These are phyloP conservation scores for Acrocephalus scirpaceus DNA, from an alignment of 2,797 vertebrate genomes.

Conservation along the genomic window DNA sequence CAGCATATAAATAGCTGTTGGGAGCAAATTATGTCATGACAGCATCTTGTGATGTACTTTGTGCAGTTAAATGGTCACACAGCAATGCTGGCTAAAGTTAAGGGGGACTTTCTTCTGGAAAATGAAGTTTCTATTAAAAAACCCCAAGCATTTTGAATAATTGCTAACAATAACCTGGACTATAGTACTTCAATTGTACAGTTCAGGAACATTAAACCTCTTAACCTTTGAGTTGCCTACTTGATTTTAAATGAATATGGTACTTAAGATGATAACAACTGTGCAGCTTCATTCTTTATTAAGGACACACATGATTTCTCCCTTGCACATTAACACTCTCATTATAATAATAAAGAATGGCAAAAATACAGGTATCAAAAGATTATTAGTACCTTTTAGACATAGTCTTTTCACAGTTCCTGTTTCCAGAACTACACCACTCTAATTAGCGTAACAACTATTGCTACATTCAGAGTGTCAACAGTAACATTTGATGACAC, in stretches of 20 bases:
- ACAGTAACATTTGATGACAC: conserved; percentile 52
- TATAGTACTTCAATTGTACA: conserved; percentile 61
- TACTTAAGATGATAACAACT: conserved; percentile 67
- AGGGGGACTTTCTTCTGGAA: background rate
- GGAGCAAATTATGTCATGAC: background rate
- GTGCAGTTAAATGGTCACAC: background rate
- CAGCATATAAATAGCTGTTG: background rate
- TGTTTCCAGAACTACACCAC: conserved; percentile 42
- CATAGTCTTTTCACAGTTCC: conserved; percentile 42
- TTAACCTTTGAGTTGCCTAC: conserved; percentile 75
- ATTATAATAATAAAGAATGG: conserved; percentile 69
- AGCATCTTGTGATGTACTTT: background rate
- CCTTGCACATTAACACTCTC: conserved; percentile 23
- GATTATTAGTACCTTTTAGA: conserved; percentile 60
- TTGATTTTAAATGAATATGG: conserved; percentile 71
- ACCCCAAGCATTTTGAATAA: conserved; percentile 45
- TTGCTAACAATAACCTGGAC: conserved; percentile 70
- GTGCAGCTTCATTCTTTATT: conserved; percentile 58
- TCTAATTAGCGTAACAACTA: conserved; percentile 55
- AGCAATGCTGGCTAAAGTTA: conserved; percentile 12
- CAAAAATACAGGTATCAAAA: conserved; percentile 65
- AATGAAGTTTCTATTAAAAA: conserved; percentile 46
- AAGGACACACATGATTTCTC: conserved; percentile 62
- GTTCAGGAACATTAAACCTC: conserved; percentile 72
- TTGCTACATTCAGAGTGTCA: conserved; percentile 47